These are phyloP conservation scores for Dendrophyllia cribrosa DNA, from an alignment of 64 coral and sea anemone genomes.

Conservation along the genomic window DNA sequence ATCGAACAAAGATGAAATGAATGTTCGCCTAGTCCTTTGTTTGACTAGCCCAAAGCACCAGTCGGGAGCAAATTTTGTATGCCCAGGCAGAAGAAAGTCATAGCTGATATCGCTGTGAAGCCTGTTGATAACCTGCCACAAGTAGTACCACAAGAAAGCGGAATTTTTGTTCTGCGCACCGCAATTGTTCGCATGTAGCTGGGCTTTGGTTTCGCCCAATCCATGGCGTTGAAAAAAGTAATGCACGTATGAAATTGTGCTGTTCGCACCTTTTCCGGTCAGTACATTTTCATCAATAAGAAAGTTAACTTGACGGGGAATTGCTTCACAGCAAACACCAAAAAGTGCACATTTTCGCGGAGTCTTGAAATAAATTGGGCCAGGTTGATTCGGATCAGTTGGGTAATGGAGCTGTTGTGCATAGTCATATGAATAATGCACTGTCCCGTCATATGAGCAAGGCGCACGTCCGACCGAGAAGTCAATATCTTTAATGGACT, in stretches of 20 bases:
- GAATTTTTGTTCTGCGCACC: constrained; percentile 21
- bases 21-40: background rate
- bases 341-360: too few species aligned
- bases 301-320: constrained; percentile 48
- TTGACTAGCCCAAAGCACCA: too few species aligned
- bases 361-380: too few species aligned
- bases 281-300: constrained; percentile 12
- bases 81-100: background rate
- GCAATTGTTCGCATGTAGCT: constrained; percentile 40
- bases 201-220: background rate
- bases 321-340: too few species aligned
- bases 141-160: too few species aligned
- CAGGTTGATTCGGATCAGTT: too few species aligned
- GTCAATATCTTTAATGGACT: constrained; percentile 1
- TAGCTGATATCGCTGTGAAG: background rate
- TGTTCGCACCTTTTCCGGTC: constrained; percentile 15
- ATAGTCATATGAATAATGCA: too few species aligned
- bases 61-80: too few species aligned
- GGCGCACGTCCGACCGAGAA: constrained; percentile 12
- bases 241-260: constrained; percentile 23
- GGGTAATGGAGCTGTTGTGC: too few species aligned
- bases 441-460: constrained; percentile 20
- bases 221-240: too few species aligned
- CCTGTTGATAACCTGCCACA: background rate
- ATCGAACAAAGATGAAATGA: too few species aligned